A percentile compares a stretch with the other conserved stretches of the same genome.
Conservation (phyloP, 92 coral and sea anemone genomes). For the Virgularia gustaviana region DNA sequence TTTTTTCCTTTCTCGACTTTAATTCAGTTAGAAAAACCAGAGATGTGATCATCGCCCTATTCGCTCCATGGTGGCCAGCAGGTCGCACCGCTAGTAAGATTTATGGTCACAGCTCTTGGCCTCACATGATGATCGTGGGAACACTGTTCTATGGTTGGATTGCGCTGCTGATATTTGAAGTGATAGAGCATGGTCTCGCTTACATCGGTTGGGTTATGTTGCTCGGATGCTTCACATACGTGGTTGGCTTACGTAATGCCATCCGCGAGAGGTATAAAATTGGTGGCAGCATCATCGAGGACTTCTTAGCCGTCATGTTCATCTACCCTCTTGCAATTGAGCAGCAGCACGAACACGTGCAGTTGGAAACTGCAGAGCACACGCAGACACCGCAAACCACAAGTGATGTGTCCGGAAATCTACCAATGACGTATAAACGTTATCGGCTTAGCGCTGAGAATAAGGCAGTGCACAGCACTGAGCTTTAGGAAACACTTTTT, state of each 20-base stretch:
- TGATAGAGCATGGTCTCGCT: constrained; percentile 35
- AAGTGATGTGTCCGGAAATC: no score
- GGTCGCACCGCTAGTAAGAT: constrained; percentile 63
- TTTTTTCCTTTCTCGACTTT: constrained; percentile 53
- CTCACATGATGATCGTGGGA: constrained; percentile 58
- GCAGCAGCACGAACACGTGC: constrained; percentile 30
- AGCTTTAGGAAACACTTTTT: no score
- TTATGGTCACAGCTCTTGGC: constrained; percentile 38
- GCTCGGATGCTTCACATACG: constrained; percentile 33
- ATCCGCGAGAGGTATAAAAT: constrained; percentile 38
- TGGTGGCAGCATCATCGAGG: constrained; percentile 43
- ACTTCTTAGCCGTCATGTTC: constrained; percentile 35
- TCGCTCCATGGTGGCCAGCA: constrained; percentile 68
- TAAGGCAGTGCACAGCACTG: no score
- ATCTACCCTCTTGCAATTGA: constrained; percentile 42
- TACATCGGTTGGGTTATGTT: constrained; percentile 44
- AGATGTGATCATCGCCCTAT: constrained; percentile 45
- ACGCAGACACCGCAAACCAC: no score
- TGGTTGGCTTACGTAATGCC: constrained; percentile 34
- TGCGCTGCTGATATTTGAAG: constrained; percentile 32
- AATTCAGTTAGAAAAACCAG: constrained; percentile 28
- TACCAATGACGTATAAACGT: no score
- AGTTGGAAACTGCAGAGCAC: no score
- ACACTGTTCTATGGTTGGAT: constrained; percentile 62
- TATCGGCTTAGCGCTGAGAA: no score